phyloP scores from a whole-genome alignment of 2,113 vertebrate species.

The Coturnix japonica region DNA sequence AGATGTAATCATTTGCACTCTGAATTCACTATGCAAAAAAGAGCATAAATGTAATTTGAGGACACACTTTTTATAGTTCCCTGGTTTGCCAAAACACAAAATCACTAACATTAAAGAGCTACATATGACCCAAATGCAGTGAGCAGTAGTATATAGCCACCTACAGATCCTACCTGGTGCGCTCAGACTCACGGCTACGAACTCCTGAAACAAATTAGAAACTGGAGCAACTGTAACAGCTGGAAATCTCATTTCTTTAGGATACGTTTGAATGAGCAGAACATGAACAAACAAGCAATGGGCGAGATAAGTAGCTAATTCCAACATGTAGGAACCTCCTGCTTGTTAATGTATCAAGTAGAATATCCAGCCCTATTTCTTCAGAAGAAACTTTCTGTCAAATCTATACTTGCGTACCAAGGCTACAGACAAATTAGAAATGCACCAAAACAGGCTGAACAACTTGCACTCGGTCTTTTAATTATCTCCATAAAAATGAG shows the following conservation, averaged over 20 bases:
- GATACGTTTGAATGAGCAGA: conserved; percentile 35
- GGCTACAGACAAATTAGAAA: conserved; percentile 32
- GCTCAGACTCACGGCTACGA: not conserved
- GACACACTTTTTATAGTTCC: not conserved
- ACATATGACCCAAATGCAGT: not conserved
- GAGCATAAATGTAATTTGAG: not conserved
- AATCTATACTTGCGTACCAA: not conserved
- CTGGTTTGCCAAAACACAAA: not conserved
- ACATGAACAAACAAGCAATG: conserved; percentile 43
- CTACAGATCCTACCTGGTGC: not conserved
- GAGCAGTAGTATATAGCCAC: not conserved
- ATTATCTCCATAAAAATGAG: conserved; percentile 7
- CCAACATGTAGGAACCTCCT: conserved; percentile 5
- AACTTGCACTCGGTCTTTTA: not conserved
- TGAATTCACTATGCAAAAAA: not conserved
- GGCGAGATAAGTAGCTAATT: conserved; percentile 43
- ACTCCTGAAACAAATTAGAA: conserved; percentile 35
- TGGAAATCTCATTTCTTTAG: conserved; percentile 50
- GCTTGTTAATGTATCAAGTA: not conserved
- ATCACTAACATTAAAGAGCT: not conserved
- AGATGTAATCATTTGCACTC: not conserved
- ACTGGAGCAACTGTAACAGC: not conserved
- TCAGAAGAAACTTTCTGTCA: not conserved
- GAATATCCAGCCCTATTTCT: not conserved
- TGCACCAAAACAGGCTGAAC: conserved; percentile 9